Evolutionary conservation across 2,888 invertebrate species (phyloP), one percentile per base, ranked within the genome.

Genomic region (Cataglyphis altisquamis): DNA sequence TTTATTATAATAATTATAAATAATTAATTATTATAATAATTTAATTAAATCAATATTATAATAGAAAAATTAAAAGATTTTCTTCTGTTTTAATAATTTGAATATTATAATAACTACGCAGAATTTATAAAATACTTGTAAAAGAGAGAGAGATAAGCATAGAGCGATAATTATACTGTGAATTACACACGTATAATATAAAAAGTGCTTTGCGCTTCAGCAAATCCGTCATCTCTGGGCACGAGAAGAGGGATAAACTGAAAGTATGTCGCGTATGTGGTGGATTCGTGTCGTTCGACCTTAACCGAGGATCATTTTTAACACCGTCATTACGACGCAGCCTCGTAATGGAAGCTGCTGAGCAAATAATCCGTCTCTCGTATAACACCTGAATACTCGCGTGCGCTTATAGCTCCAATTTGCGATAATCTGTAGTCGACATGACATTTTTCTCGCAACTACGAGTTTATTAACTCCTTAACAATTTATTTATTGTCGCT

Each of bases 271-370:
- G 48, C 86, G 80, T 86, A 29, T 29, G 83, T 87, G 81, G 75
- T 63, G 74, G 74, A 87, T 85, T 87, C 83, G 82, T 81, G 83
- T 78, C 78, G 77, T 77, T 82, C 64, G 81, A 66, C 75, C 83
- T 82, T 86, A 86, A 85, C 82, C 85, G 72, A 67, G 87, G 80
- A 85, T 86, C 82, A 83, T 86, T 86, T 86, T 86, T 86, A 88
- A 88, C 52, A 64, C 45, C 25, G 25, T 25, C 52, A 64, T 75
- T 64, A 64, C 64, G 75, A 52, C 52, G 36, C 39, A 15, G 3
- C 36, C 4, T 18, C n/a, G 36, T 75, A 75, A 75, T 75, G 52
- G 75, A n/a, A 75, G 64, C 52, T 64, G 75, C 36, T 52, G 52
- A 52, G 52, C 75, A 75, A 75, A 75, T 64, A 75, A 64, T 75